phyloP scores from a whole-genome alignment of 2,797 vertebrate species.

The Crypturellus tataupa region DNA sequence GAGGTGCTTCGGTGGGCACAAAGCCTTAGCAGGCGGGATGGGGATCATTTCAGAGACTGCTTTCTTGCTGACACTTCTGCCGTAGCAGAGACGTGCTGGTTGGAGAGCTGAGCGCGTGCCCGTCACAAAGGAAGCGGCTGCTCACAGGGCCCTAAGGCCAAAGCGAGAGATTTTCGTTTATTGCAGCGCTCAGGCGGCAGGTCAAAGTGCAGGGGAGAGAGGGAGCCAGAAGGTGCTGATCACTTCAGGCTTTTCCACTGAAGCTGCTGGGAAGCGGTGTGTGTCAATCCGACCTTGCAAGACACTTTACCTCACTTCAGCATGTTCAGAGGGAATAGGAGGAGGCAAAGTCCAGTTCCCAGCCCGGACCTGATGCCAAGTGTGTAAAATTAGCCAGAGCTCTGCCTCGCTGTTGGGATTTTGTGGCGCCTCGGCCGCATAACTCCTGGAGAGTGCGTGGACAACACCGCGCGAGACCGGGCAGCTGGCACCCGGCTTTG shows the following conservation, averaged over 20 bases:
- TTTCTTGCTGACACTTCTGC: not conserved
- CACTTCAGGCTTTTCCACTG: not conserved
- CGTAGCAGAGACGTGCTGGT: not conserved
- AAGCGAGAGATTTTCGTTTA: not conserved
- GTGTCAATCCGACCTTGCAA: not conserved
- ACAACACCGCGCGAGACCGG: not conserved
- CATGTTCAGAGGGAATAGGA: not conserved
- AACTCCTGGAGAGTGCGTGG: fast-evolving
- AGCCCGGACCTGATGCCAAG: not conserved
- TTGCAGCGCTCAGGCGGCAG: not conserved
- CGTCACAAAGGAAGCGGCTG: not conserved
- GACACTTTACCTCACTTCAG: not conserved
- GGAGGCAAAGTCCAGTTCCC: not conserved
- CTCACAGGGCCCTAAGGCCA: not conserved
- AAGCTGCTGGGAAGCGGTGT: not conserved
- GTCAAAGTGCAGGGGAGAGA: too few species aligned
- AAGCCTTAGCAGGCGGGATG: not conserved
- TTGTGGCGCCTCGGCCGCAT: not conserved
- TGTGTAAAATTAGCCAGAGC: not conserved
- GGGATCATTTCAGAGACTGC: not conserved
- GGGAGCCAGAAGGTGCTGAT: not conserved
- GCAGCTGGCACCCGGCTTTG: not conserved
- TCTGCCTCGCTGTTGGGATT: not conserved
- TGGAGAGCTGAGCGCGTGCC: not conserved
- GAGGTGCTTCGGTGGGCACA: not conserved